Base-by-base conservation (phyloP, 1,140 invertebrate genomes). In the Penaeus indicus region DNA sequence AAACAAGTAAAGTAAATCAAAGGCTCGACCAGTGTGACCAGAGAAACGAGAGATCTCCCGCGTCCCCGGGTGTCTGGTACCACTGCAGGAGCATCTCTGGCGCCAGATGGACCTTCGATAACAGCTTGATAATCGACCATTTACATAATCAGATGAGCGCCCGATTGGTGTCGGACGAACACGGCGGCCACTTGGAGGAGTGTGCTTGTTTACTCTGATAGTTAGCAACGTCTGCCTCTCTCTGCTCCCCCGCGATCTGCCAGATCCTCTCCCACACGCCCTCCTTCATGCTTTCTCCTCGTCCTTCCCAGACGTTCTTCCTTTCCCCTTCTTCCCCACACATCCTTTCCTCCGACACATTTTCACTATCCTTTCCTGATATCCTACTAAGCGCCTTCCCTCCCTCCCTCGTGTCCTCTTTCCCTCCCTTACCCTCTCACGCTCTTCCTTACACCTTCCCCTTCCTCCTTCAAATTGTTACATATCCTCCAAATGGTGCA, bases 71-170 rank as follows among this genome's bases (percentile, higher is more conserved):
- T 75, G 85, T 86, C 85, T 86, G 85, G 85, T 86, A 69, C 85
- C 78, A 64, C 63, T 86, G 85, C 81, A 77, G 80, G 78, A 62
- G 85, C 85, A 86, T 86, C 77, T 42, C 85, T 86, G 85, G 85
- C 85, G 85, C 85, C 85, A 86, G 78, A 86, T 86, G 78, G 85
- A 81, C 38, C 85, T 22, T 21, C 18, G 85, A 86, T 86, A 86
- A 86, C 78, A 27, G 61, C 62, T 47, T 81, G 85, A 86, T 86
- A 86, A 86, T 86, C 85, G 62, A 22, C 38, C 85, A 86, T 81
- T 86, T 86, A 81, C 85, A 86, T 86, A 86, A 86, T 86, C 85
- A 86, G 85, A 86, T 86, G 85, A 86, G 77, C 75, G 79, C 54
- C 47, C 42, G 78, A 79, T 79, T 79, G 77, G 77, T 79, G 82